phyloP scores from a whole-genome alignment of 2,888 invertebrate genomes.

The Drosophila multiciliata region DNA sequence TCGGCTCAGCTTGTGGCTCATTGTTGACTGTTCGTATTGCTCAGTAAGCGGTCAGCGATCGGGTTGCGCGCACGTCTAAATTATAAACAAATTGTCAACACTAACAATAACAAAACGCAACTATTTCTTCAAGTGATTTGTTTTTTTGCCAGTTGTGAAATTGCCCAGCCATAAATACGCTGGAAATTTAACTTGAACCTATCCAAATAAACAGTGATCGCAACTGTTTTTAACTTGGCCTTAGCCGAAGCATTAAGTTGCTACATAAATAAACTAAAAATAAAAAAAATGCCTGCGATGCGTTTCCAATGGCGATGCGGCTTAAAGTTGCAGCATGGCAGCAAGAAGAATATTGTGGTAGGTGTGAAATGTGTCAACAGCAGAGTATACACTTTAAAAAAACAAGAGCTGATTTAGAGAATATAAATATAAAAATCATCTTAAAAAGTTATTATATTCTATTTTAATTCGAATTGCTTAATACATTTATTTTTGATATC shows the following conservation, averaged over 20 bases:
- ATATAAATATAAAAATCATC: neutral
- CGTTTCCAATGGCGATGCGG: conserved; percentile 78
- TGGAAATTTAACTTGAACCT: conserved; percentile 1
- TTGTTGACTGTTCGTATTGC: conserved; percentile 27
- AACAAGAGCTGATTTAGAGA: neutral
- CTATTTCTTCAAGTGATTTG: conserved; percentile 23
- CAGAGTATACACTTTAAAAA: neutral
- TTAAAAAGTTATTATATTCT: neutral
- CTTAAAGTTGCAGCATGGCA: conserved; percentile 65
- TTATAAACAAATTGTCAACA: conserved; percentile 57
- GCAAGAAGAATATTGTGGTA: conserved; percentile 62
- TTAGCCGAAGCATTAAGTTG: neutral
- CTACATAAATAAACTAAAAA: neutral
- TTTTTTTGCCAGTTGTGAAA: conserved; percentile 52
- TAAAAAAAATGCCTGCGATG: conserved; percentile 77
- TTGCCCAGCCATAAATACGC: conserved; percentile 28
- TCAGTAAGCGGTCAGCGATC: conserved; percentile 72
- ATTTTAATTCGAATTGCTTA: no score
- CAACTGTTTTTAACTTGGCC: neutral
- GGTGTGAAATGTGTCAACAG: conserved; percentile 9
- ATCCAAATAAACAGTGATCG: neutral
- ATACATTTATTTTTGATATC: neutral
- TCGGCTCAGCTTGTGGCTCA: conserved; percentile 38
- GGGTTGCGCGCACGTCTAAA: conserved; percentile 67
- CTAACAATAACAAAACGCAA: conserved; percentile 29